Evolutionary conservation across 1,140 invertebrate species (phyloP).

Genomic region (Formica exsecta): DNA sequence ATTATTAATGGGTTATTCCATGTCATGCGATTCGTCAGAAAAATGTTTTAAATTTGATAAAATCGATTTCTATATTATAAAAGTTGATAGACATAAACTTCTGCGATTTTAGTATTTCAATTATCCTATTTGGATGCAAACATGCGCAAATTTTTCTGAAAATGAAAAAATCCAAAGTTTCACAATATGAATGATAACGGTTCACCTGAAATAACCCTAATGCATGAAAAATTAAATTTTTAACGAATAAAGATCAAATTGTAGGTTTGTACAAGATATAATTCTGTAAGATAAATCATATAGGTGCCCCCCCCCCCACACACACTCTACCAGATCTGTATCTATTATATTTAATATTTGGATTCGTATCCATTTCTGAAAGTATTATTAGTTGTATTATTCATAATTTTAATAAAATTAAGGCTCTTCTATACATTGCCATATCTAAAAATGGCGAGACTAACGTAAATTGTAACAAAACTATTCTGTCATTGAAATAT

Average conservation of each 20-base stretch:
- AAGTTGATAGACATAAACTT: not conserved
- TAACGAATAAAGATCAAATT: not conserved
- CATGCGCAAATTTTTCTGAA: not conserved
- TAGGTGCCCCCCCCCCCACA: not conserved
- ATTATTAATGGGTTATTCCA: not conserved
- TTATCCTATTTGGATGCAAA: not conserved
- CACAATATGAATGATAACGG: not conserved
- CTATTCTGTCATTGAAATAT: not conserved
- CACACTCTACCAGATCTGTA: not conserved
- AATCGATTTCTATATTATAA: not conserved
- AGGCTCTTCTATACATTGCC: not conserved
- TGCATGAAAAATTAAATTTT: not conserved
- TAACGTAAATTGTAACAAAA: not conserved
- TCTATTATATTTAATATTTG: not conserved
- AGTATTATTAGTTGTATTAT: not conserved
- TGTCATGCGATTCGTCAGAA: not conserved
- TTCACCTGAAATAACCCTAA: not conserved
- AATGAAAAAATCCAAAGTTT: not conserved
- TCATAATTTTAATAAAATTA: constrained; percentile 8
- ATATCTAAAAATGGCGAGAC: not conserved
- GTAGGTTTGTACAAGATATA: not conserved
- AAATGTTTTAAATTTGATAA: not conserved
- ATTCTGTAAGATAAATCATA: not conserved
- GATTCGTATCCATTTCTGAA: constrained; percentile 1
- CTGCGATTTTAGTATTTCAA: not conserved